Evolutionary conservation across 2,888 invertebrate species (phyloP).

Genomic region (Caprella mutica): DNA sequence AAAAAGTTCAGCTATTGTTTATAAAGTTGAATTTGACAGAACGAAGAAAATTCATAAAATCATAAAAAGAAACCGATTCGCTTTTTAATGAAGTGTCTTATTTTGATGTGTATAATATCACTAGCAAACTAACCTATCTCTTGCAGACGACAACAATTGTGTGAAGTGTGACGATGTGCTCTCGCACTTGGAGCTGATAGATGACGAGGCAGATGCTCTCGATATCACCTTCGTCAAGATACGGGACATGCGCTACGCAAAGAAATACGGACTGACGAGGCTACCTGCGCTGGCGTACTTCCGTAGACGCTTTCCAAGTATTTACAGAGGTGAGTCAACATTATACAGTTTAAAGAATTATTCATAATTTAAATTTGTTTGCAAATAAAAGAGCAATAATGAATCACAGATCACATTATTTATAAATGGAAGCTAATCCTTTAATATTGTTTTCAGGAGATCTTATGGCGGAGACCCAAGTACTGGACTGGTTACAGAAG

Average conservation of each 20-base stretch:
- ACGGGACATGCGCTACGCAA: slow-evolving; percentile 77
- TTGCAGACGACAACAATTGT: slow-evolving; percentile 46
- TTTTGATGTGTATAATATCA: no score
- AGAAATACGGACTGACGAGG: slow-evolving; percentile 87
- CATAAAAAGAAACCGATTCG: no score
- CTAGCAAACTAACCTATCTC: no score
- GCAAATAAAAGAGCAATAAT: no score
- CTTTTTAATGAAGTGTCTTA: no score
- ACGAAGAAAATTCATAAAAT: no score
- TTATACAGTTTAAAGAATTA: no score
- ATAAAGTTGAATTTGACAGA: no score
- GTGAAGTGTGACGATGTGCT: slow-evolving; percentile 70
- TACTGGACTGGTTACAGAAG: slow-evolving; percentile 82
- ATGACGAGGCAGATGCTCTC: slow-evolving; percentile 85
- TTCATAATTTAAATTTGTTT: no score
- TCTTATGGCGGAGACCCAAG: slow-evolving; percentile 68
- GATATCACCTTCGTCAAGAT: slow-evolving; percentile 91
- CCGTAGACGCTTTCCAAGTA: slow-evolving; percentile 79
- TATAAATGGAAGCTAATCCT: no score
- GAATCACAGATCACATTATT: no score
- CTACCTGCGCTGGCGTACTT: slow-evolving; percentile 85
- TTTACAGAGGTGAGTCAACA: slow-evolving; percentile 62
- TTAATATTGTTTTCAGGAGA: slow-evolving; percentile 67
- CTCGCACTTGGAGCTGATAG: slow-evolving; percentile 80
- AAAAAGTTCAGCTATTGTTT: no score